Evolutionary conservation across 2,113 vertebrate genomes (phyloP).

Genomic region (Stegostoma tigrinum): DNA sequence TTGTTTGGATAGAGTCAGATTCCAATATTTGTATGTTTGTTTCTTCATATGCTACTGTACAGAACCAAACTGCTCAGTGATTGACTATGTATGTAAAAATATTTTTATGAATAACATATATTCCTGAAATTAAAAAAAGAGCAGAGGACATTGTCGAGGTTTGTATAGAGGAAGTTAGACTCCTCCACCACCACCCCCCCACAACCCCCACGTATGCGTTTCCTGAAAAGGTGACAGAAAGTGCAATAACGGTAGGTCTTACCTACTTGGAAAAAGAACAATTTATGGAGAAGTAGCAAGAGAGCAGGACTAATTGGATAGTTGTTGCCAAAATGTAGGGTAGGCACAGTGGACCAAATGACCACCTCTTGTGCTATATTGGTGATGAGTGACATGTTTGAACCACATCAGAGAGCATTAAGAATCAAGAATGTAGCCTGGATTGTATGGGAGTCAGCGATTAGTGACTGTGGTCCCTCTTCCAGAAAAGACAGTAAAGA

Average conservation of each 20-base stretch:
- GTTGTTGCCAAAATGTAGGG: background rate
- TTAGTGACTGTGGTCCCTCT: background rate
- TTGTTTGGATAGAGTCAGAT: too few species aligned
- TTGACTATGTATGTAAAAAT: too few species aligned
- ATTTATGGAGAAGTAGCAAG: background rate
- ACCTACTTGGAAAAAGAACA: background rate
- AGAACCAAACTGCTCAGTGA: too few species aligned
- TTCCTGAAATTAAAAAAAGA: background rate
- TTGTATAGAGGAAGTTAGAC: background rate
- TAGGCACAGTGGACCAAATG: background rate
- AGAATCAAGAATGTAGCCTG: background rate
- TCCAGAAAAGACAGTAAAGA: background rate
- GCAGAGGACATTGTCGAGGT: background rate
- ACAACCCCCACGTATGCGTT: too few species aligned
- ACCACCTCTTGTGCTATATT: background rate
- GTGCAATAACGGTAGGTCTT: background rate
- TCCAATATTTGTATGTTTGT: too few species aligned
- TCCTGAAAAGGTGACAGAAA: background rate
- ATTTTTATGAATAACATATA: too few species aligned
- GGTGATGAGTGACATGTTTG: background rate
- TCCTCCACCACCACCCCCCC: too few species aligned
- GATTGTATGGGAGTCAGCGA: background rate
- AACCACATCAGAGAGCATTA: background rate
- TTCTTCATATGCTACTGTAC: too few species aligned
- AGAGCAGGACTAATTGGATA: background rate